Base-by-base conservation (phyloP, 2,113 vertebrate genomes). In the Rhinoderma darwinii region DNA sequence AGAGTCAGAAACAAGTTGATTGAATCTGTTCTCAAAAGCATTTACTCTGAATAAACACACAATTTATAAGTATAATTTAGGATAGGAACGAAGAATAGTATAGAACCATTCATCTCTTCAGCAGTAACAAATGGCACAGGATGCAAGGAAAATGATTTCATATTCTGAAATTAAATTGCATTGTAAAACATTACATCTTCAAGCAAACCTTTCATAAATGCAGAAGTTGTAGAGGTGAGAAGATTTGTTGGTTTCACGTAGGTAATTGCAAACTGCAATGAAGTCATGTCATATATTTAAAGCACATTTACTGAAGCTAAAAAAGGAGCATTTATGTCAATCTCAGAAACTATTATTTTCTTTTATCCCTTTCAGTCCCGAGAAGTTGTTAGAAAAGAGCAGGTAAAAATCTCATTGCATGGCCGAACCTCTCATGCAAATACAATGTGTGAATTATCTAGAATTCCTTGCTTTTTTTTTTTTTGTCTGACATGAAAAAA, bases 241-340 rank as follows among this genome's bases (percentile, higher is more conserved):
- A 75, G 82, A 84, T 84, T 76, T 63, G 72, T 84, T 43, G 63
- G n/a, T n/a, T n/a, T n/a, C n/a, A n/a, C n/a, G n/a, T n/a, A n/a
- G n/a, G n/a, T n/a, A n/a, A n/a, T n/a, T n/a, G 43, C 27, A 54
- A 27, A 70, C 41, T 11, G 47, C 35, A 68, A 54, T 79, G 43
- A 78, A 51, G 2, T 35, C n/a, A 63, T 27, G 17, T 30, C 54
- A 85, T 77, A 77, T 56, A 63, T 66, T 63, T 85, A 74, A 85
- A 85, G 73, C 39, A 30, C 35, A 77, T 63, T 84, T 84, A 39
- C 83, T 63, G 25, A 17, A 17, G 54, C 35, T n/a, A 27, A 43
- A 61, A 81, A 59, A 0, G 27, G 12, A 61, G 35, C 54, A 27
- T 80, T 80, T 37, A 56, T 79, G n/a, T 32, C 50, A 61, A 61